Evolutionary conservation across 2,113 vertebrate species (phyloP).

Genomic region (Atrichornis clamosus): DNA sequence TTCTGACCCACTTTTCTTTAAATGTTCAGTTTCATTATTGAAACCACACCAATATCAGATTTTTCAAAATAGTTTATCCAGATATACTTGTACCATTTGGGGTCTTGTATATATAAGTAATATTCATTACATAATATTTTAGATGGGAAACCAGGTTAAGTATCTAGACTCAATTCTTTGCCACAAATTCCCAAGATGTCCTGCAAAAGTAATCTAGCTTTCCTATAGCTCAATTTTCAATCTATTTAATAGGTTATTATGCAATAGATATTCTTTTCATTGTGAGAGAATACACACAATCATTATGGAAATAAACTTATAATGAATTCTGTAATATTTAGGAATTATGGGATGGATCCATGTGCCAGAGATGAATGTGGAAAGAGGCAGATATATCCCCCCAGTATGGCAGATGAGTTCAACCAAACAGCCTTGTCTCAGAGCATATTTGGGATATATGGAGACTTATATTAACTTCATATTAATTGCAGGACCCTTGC

Average conservation of each 20-base stretch:
- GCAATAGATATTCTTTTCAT: background rate
- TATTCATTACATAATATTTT: background rate
- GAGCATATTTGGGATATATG: accelerated
- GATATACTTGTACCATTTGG: background rate
- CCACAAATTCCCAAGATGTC: background rate
- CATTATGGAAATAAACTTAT: background rate
- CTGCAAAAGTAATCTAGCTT: background rate
- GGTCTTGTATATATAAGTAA: background rate
- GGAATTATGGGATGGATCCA: background rate
- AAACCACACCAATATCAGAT: background rate
- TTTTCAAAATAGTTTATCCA: background rate
- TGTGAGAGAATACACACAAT: background rate
- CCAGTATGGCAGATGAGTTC: background rate
- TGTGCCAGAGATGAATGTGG: background rate
- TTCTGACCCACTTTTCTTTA: background rate
- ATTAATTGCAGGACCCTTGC: background rate
- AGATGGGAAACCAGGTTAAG: background rate
- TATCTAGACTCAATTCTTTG: background rate
- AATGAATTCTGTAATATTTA: background rate
- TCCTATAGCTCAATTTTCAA: background rate
- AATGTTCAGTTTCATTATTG: background rate
- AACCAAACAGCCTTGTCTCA: background rate
- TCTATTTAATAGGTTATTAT: background rate
- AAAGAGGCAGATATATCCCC: background rate
- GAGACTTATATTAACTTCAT: background rate